phyloP scores from a whole-genome alignment of 2,888 invertebrate species.

The Eubasilissa splendida region DNA sequence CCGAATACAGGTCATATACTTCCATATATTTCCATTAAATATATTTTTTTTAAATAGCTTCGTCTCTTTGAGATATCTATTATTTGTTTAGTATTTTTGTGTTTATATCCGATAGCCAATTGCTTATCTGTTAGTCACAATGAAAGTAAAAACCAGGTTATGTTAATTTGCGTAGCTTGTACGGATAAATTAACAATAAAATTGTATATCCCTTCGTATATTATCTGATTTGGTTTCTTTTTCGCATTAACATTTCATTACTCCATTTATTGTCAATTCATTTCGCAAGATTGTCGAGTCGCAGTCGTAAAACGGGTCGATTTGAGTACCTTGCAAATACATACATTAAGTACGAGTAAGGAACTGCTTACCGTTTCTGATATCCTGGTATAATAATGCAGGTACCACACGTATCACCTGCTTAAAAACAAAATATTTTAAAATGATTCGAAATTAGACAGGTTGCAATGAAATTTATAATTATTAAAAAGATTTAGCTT shows the following conservation, averaged over 20 bases:
- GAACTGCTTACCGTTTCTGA: neutral
- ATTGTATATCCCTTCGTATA: conserved; percentile 11
- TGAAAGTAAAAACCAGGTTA: neutral
- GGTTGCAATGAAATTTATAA: no score
- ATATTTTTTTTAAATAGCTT: no score
- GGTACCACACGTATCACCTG: no score
- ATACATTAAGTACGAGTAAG: no score
- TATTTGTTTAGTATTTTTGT: no score
- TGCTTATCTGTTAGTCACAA: neutral
- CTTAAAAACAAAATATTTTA: no score
- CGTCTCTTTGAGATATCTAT: no score
- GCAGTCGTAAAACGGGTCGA: neutral
- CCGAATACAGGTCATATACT: no score
- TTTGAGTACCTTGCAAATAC: neutral
- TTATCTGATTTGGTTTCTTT: conserved; percentile 13
- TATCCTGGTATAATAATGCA: neutral
- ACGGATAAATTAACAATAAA: conserved; percentile 32
- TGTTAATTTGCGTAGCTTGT: neutral
- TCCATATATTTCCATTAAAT: no score
- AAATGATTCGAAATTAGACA: no score
- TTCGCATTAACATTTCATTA: conserved; percentile 17
- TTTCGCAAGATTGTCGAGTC: conserved; percentile 28
- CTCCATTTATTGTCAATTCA: conserved; percentile 32
- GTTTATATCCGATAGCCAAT: no score
- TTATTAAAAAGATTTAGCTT: no score